phyloP scores from a whole-genome alignment of 2,888 invertebrate species.

The Chrysolina americana region DNA sequence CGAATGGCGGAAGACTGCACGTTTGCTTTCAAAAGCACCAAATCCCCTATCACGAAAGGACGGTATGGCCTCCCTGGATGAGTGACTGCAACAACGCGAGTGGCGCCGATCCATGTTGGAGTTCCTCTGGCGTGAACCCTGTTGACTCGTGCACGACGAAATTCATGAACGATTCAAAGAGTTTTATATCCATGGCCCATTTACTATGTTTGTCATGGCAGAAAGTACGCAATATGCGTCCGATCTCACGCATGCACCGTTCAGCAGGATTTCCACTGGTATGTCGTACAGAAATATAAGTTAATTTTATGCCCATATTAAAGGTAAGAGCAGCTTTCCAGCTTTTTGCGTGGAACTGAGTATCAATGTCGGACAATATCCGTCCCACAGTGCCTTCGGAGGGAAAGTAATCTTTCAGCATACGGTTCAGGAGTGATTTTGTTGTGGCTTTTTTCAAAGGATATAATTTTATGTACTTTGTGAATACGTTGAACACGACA shows the following conservation, averaged over 20 bases:
- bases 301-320: slow-evolving; percentile 17
- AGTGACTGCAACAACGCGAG: background rate
- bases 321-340: slow-evolving; percentile 26
- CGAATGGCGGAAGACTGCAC: too few relatives aligned
- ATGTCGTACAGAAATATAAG: slow-evolving; percentile 29
- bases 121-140: slow-evolving; percentile 18
- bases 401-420: slow-evolving; percentile 21
- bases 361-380: slow-evolving; percentile 26
- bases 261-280: slow-evolving; percentile 36
- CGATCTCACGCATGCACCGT: slow-evolving; percentile 34
- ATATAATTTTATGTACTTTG: slow-evolving; percentile 26
- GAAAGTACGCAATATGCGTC: slow-evolving; percentile 30
- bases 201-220: slow-evolving; percentile 29
- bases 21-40: too few relatives aligned
- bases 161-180: slow-evolving; percentile 26
- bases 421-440: slow-evolving; percentile 15
- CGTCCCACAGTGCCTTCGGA: background rate
- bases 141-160: slow-evolving; percentile 31
- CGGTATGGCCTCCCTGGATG: too few relatives aligned
- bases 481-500: slow-evolving; percentile 58
- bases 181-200: slow-evolving; percentile 34
- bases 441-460: background rate
- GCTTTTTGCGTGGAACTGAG: slow-evolving; percentile 27
- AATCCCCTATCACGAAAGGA: too few relatives aligned
- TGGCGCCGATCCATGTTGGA: background rate